Base-by-base conservation (phyloP, 2,797 vertebrate species). In the Cyclura pinguis region DNA sequence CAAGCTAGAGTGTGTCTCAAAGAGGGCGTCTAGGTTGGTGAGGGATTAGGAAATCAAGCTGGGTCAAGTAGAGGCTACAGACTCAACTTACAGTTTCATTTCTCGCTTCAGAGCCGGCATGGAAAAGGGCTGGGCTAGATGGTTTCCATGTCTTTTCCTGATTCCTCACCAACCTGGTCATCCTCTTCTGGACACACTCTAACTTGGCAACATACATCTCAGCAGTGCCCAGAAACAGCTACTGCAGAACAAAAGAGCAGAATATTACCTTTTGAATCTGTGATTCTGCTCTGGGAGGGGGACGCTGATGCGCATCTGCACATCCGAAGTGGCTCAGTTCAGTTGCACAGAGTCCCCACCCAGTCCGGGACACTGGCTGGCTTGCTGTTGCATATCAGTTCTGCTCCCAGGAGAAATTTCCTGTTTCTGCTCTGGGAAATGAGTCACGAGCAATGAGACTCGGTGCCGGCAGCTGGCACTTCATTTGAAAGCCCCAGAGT, bases 291-390 rank as follows among this genome's bases (percentile, higher is more conserved):
- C 10, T 9, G 78, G 52, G 13, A 62, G 38, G 86, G 69, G 76
- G 6, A 13, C 6, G 0, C 32, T 14, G 0, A n/a, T 14, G 2
- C 14, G 27, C n/a, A 27, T 6, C 27, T 6, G 64, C 0, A 7
- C 3, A 10, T 20, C 22, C 32, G 18, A 8, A 1, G 1, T 9
- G 16, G 14, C 12, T 20, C 52, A 35, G 27, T 12, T 0, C 24
- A 6, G n/a, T 38, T 3, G 8, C 62, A 9, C 47, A 73, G 69
- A n/a, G 8, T 18, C 85, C 59, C 55, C 29, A 22, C 42, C 22
- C 1, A 1, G 14, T 42, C 42, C 55, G 1, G 3, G 38, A 29
- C 5, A 3, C 29, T 29, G 80, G 55, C 29, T 38, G 77, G 55
- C 69, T 38, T n/a, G 10, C 52, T 64, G 9, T 76, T 76, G 80